phyloP scores from a whole-genome alignment of 2,888 invertebrate genomes.

The Poecilobothrus nobilitatus region DNA sequence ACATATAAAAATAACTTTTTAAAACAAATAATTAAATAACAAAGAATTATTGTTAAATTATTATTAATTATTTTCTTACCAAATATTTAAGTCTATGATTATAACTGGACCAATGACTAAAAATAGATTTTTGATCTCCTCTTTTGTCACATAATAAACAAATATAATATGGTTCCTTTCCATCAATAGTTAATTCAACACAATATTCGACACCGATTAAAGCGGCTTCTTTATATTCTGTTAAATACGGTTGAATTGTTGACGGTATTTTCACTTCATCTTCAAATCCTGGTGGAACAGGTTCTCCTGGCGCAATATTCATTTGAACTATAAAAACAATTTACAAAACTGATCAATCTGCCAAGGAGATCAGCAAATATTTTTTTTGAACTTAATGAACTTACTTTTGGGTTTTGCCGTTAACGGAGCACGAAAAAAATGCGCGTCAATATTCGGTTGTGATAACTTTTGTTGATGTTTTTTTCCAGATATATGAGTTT shows the following conservation, averaged over 20 bases:
- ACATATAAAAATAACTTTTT: no score
- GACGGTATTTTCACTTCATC: slow-evolving; percentile 48
- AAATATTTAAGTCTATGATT: slow-evolving; percentile 67
- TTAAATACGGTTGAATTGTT: slow-evolving; percentile 48
- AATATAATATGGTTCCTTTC: slow-evolving; percentile 59
- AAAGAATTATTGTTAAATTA: no score
- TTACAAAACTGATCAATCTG: no score
- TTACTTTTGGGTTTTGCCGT: slow-evolving; percentile 23
- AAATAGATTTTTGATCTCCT: slow-evolving; percentile 68
- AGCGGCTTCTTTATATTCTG: slow-evolving; percentile 42
- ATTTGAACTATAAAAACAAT: slow-evolving; percentile 26
- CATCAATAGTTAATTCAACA: slow-evolving; percentile 59
- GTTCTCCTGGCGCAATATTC: slow-evolving; percentile 52
- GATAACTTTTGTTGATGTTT: slow-evolving; percentile 28
- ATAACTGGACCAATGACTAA: slow-evolving; percentile 69
- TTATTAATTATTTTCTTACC: slow-evolving; percentile 31
- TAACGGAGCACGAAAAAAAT: slow-evolving; percentile 22
- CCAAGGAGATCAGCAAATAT: no score
- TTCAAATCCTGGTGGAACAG: slow-evolving; percentile 63
- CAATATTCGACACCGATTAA: slow-evolving; percentile 71
- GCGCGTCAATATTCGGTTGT: slow-evolving; percentile 22
- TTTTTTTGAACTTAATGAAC: not conserved
- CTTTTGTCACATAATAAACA: slow-evolving; percentile 73
- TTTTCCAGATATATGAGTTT: slow-evolving; percentile 27
- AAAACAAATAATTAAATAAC: no score